Evolutionary conservation across 35 echinoderm and acorn worm species (phyloP).

Genomic region (Nesometra sesokonis): DNA sequence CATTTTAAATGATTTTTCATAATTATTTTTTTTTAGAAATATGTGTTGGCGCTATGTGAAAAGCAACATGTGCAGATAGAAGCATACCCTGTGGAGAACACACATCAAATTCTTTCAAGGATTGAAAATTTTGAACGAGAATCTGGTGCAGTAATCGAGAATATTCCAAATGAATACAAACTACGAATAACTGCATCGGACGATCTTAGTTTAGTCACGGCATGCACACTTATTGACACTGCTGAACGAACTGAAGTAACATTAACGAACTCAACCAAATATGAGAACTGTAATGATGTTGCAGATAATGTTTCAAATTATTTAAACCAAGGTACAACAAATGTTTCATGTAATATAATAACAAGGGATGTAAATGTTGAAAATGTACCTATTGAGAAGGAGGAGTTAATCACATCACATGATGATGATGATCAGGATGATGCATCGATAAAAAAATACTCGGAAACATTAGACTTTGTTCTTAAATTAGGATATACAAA

Average conservation of each 20-base stretch:
- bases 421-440: neutral
- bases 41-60: neutral
- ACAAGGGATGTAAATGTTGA: neutral
- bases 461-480: slow-evolving; percentile 8
- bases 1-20: neutral
- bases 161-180: neutral
- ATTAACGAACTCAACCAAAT: neutral
- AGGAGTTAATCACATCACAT: neutral
- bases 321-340: neutral
- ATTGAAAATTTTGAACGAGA: neutral
- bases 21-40: neutral
- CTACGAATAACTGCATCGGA: neutral
- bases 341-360: neutral
- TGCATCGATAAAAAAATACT: neutral
- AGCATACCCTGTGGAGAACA: neutral
- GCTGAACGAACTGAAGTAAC: neutral
- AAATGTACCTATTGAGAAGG: neutral
- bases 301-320: neutral
- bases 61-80: neutral
- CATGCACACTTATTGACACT: neutral
- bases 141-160: neutral
- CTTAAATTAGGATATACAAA: slow-evolving; percentile 46
- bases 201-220: neutral
- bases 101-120: neutral
- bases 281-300: neutral